Conservation (phyloP, 64 coral and sea anemone species). For the Astreopora myriophthalma region DNA sequence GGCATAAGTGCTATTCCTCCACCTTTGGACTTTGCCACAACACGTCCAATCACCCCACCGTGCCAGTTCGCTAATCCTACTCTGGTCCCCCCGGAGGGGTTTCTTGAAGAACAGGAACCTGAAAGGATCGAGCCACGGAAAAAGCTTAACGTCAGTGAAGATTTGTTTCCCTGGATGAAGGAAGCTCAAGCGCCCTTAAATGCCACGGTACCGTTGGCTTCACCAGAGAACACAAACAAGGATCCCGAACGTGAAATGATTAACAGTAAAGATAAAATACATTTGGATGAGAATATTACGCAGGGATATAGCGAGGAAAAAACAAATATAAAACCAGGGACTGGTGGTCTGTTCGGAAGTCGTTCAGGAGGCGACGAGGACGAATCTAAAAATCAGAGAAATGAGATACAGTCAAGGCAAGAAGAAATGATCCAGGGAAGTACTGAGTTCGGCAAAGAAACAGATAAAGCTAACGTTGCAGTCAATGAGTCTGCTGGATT, state of each 20-base stretch:
- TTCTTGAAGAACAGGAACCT: background rate
- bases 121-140: background rate
- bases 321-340: background rate
- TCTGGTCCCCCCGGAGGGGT: constrained; percentile 9
- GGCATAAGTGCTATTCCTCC: constrained; percentile 54
- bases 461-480: background rate
- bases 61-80: constrained; percentile 53
- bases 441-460: background rate
- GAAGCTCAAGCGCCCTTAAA: constrained; percentile 31
- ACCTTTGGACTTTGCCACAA: constrained; percentile 60
- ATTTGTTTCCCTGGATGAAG: constrained; percentile 51
- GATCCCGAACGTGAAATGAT: background rate
- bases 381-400: background rate
- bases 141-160: constrained; percentile 18
- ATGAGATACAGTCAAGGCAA: background rate
- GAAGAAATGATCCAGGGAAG: background rate
- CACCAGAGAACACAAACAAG: background rate
- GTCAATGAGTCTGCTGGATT: background rate
- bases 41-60: constrained; percentile 53
- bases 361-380: background rate
- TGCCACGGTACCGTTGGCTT: background rate
- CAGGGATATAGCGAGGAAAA: background rate
- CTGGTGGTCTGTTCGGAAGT: background rate
- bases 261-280: background rate
- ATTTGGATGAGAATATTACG: background rate